A percentile compares a stretch with the other conserved stretches of the same genome.
These are phyloP conservation scores for Rhabdomys dilectus DNA, from an alignment of 2,113 vertebrate species.

Conservation along the genomic window DNA sequence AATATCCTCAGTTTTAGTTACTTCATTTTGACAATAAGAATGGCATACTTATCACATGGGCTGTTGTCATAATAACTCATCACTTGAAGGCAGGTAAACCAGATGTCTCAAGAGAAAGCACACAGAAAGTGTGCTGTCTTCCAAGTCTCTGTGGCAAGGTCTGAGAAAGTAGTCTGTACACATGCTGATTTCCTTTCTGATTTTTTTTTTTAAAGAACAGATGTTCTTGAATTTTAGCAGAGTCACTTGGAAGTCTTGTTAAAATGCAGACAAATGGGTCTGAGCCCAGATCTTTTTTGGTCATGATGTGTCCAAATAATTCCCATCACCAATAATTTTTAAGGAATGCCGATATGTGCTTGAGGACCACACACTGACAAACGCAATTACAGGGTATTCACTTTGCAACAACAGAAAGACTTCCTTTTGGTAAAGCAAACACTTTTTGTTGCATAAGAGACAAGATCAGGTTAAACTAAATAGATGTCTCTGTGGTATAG, in stretches of 20 bases:
- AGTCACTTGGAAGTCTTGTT: neutral
- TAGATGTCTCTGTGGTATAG: neutral
- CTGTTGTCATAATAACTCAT: neutral
- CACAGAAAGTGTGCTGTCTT: neutral
- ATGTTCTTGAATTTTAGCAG: neutral
- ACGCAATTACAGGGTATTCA: neutral
- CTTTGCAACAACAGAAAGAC: neutral
- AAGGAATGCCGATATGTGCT: neutral
- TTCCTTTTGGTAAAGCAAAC: neutral
- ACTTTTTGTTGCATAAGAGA: neutral
- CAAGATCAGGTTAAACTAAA: neutral
- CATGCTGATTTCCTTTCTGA: neutral
- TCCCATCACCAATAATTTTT: neutral
- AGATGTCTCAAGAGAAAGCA: neutral
- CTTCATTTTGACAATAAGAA: conserved; percentile 2
- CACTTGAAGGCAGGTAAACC: neutral
- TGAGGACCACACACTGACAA: neutral
- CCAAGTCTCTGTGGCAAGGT: neutral
- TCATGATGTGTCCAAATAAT: neutral
- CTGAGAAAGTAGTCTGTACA: neutral
- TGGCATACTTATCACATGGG: too few relatives aligned
- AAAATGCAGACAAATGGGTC: neutral
- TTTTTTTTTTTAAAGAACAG: neutral
- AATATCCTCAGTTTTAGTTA: neutral
- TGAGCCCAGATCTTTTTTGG: neutral